Evolutionary conservation across 1,140 invertebrate genomes (phyloP), one percentile per base, ranked within the genome.

Genomic region (Caenorhabditis latens): DNA sequence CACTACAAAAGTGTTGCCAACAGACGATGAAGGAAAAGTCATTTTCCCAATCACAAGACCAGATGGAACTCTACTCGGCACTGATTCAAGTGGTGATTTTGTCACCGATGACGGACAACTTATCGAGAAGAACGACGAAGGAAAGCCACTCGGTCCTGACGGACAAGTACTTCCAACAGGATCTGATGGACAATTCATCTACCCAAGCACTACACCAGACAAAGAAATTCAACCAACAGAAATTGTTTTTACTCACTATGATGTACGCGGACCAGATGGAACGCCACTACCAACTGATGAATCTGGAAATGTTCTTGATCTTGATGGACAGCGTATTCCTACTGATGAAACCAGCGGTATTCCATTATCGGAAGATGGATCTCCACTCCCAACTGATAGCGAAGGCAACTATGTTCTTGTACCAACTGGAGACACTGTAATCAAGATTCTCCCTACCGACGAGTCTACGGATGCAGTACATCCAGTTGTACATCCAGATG

Each of bases 91-190:
- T 21, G 67, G 67, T 9, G 8, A 21, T n/a, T 57, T 65, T 13
- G 58, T 87, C 19, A 79, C 53, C 4, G 57, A 63, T 43, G 90
- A 89, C 42, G 90, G 90, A 48, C 19, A 83, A 40, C 43, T 82
- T 42, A 40, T 92, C 61, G 88, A 90, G 21, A 92, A 87, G 67
- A 88, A 90, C 83, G 75, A 82, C n/a, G 53, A 88, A 16, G 91
- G 91, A 5, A 85, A 89, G 16, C 63, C 46, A 5, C 14, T 88
- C 19, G 57, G 61, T 0, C 85, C 86, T 43, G 86, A 83, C n/a
- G 88, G 85, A 48, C 40, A 87, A 84, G 86, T 85, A 2, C 82
- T 89, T 43, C 79, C 86, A 40, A 88, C 87, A 14, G 87, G 87
- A 40, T 19, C 16, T 24, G 2, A 84, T 85, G 87, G 87, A 40